Evolutionary conservation across 2,113 vertebrate genomes (phyloP).

Genomic region (Halcyon malimbica): DNA sequence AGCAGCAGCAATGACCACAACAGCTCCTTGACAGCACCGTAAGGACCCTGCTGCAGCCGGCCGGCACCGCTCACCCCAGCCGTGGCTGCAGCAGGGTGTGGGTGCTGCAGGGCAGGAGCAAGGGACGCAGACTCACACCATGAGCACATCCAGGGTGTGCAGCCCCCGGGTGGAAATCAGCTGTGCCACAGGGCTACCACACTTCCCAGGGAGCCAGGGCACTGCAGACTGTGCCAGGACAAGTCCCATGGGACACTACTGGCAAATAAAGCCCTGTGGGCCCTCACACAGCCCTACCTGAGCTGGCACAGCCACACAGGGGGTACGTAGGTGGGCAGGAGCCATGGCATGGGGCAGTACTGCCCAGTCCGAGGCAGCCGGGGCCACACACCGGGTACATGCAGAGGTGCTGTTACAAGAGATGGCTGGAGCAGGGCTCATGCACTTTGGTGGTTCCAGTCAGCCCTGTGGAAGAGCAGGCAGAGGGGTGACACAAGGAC

Average conservation of each 20-base stretch:
- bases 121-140: accelerated
- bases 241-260: background rate
- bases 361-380: accelerated
- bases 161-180: background rate
- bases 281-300: background rate
- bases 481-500: background rate
- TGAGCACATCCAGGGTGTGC: background rate
- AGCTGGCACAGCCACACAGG: background rate
- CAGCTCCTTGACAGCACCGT: background rate
- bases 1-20: background rate
- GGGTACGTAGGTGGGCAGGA: background rate
- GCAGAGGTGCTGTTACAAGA: background rate
- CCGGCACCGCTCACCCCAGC: background rate
- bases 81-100: background rate
- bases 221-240: background rate
- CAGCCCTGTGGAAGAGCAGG: background rate
- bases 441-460: accelerated
- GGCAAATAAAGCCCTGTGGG: accelerated
- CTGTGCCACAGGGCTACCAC: background rate
- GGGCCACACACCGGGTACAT: accelerated
- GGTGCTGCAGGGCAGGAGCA: background rate
- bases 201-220: background rate
- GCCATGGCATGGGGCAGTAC: background rate
- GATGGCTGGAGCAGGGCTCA: background rate
- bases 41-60: background rate